Conservation (phyloP, 2,888 invertebrate genomes). For the Rhamphomyia laevipes region DNA sequence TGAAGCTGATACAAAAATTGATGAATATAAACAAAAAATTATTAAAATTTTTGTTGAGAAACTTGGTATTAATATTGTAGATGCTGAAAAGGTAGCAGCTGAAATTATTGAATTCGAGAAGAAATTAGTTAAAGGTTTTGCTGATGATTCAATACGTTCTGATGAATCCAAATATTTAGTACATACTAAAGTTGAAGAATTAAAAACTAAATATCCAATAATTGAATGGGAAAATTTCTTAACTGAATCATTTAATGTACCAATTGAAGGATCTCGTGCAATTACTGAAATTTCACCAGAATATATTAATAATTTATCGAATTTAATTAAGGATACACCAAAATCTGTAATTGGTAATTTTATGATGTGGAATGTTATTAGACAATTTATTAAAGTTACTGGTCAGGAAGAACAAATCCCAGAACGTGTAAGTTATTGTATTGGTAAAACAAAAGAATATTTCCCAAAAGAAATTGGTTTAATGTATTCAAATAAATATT, state of each 20-base stretch:
- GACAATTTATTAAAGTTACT: not conserved
- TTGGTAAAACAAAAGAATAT: not conserved
- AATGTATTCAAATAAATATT: slow-evolving; percentile 1
- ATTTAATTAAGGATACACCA: not conserved
- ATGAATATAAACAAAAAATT: not conserved
- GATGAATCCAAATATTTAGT: not conserved
- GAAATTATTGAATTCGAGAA: slow-evolving; percentile 1
- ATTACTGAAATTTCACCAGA: not conserved
- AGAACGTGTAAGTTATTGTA: not conserved
- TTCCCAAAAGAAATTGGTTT: not conserved
- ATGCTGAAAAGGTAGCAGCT: not conserved
- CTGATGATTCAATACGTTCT: not conserved
- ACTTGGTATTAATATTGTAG: not conserved
- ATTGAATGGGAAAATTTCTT: not conserved
- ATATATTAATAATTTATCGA: not conserved
- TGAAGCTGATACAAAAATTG: not conserved
- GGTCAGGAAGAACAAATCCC: not conserved
- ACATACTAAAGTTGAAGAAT: not conserved
- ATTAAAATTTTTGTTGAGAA: not conserved
- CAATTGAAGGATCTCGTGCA: not conserved
- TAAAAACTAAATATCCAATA: not conserved
- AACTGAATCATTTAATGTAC: not conserved
- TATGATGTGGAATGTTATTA: not conserved
- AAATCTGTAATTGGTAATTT: not conserved
- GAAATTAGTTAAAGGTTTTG: not conserved